Conservation (phyloP, 2,113 vertebrate genomes). For the Sakesphorus luctuosus region DNA sequence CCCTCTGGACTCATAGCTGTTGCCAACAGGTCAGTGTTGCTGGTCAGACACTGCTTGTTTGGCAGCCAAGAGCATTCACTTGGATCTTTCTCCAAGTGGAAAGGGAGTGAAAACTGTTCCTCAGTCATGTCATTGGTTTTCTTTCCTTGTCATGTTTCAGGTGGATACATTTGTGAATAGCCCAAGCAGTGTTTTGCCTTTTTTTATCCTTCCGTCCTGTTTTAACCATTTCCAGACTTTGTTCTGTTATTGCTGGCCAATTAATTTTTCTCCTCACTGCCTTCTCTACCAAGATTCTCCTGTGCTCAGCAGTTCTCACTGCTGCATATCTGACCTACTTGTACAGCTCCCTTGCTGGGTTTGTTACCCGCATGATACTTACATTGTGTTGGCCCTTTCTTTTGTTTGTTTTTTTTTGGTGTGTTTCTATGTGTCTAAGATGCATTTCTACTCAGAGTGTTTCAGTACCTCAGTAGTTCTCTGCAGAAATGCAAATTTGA, state of each 20-base stretch:
- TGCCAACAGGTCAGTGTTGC: neutral
- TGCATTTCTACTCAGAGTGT: neutral
- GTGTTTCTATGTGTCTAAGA: neutral
- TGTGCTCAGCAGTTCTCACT: conserved; percentile 21
- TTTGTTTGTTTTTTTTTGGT: neutral
- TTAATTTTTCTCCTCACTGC: neutral
- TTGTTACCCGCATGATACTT: neutral
- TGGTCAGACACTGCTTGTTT: neutral
- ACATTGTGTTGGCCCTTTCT: neutral
- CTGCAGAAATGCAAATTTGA: conserved; percentile 20
- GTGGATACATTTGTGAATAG: neutral
- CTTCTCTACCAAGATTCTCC: conserved; percentile 16
- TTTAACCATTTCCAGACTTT: neutral
- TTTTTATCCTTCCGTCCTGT: neutral
- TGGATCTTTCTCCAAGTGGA: neutral
- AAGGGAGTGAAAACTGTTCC: neutral
- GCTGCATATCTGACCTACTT: conserved; percentile 44
- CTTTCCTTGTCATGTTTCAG: neutral
- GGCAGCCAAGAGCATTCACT: neutral
- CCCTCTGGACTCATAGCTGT: neutral
- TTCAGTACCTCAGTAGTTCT: conserved; percentile 23
- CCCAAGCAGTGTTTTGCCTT: neutral
- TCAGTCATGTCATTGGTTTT: neutral
- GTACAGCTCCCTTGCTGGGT: neutral
- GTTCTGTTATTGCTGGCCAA: neutral